Base-by-base conservation (phyloP, 64 coral and sea anemone species). In the Montipora capricornis region DNA sequence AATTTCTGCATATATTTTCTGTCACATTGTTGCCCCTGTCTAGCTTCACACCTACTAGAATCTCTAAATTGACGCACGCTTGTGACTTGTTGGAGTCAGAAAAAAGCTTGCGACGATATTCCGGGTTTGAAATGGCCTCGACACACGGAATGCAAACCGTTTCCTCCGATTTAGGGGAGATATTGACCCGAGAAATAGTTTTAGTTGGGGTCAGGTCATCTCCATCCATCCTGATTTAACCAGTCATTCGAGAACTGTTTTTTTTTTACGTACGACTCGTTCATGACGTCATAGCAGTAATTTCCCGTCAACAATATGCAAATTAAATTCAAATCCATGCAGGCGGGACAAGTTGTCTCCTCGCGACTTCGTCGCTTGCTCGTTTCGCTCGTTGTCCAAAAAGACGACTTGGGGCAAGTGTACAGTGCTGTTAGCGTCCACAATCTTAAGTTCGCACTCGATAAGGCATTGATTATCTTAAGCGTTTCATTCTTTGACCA, bases 241-340 rank as follows among this genome's bases (percentile, higher is more conserved):
- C 61, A 64, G 61, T 64, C 61, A 64, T 64, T 64, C 9, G 48
- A 5, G 90, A 92, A 17, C 77, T 87, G n/a, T 64, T 64, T 14
- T 12, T 64, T 64, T 68, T 84, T 14, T 64, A 16, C 9, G 61
- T 3, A 16, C 9, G 11, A 12, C 9, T 7, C 61, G 14, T 16
- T 3, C 61, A 16, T 16, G 61, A 16, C 8, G 61, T 12, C 61
- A 16, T 16, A 64, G 61, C 11, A 64, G 14, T 64, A 64, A 64
- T 64, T 64, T 64, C 61, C 11, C 61, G 12, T 7, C 61, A 64
- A 64, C 61, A 64, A 16, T 64, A 64, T 64, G 61, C 61, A 64
- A 64, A 64, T 64, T 64, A 64, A 64, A 64, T 64, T n/a, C n/a
- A n/a, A n/a, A n/a, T n/a, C n/a, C n/a, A n/a, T n/a, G n/a, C n/a